Conservation (phyloP, 2,797 vertebrate species). For the Bradypus variegatus region DNA sequence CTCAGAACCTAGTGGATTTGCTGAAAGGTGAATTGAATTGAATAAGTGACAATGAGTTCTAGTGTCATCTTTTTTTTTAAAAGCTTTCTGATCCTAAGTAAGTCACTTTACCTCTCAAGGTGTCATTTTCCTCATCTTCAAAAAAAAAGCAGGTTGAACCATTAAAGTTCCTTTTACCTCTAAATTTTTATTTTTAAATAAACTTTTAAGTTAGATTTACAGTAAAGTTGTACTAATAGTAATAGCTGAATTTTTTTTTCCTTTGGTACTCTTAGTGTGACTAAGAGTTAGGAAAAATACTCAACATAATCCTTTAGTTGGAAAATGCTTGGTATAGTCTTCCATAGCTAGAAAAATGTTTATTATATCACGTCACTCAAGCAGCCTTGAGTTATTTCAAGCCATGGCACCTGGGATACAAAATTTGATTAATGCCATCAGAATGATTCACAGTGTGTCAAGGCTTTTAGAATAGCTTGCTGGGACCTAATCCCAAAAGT, state of each 20-base stretch:
- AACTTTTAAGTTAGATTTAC: background rate
- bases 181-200: conserved; percentile 20
- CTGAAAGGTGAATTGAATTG: background rate
- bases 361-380: no score
- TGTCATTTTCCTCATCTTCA: background rate
- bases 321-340: no score
- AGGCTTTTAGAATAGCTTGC: conserved; percentile 78
- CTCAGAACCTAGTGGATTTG: background rate
- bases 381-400: no score
- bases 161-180: background rate
- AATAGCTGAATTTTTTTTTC: no score
- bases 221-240: background rate
- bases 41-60: background rate
- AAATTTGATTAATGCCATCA: conserved; percentile 78
- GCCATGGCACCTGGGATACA: conserved; percentile 77
- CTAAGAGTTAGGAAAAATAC: no score
- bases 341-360: no score
- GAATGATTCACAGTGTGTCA: conserved; percentile 79
- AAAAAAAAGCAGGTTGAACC: background rate
- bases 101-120: background rate
- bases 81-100: background rate
- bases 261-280: no score
- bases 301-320: no score
- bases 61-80: background rate
- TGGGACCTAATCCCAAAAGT: no score